Percentiles rank a stretch among this genome's conserved stretches.
Evolutionary conservation across 2,888 invertebrate species (phyloP).

Genomic region (Agrotis exclamationis): DNA sequence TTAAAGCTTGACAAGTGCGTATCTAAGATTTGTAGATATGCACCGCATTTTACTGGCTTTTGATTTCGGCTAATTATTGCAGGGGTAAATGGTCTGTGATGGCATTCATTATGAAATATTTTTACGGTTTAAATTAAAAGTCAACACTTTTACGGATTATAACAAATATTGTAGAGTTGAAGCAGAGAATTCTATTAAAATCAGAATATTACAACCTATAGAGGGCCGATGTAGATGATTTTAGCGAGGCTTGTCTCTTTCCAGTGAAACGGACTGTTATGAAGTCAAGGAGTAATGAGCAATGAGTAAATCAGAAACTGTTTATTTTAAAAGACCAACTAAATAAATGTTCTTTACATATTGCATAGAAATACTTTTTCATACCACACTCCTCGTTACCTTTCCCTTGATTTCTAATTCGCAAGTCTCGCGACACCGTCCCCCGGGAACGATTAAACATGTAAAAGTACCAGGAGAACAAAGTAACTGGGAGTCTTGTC

Average conservation of each 20-base stretch:
- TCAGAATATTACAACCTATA: neutral
- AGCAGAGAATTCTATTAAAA: neutral
- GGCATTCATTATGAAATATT: conserved; percentile 8
- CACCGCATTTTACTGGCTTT: conserved; percentile 64
- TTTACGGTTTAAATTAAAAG: conserved; percentile 1
- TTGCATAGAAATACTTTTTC: neutral
- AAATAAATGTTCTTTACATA: no score
- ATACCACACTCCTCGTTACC: conserved; percentile 36
- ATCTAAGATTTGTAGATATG: conserved; percentile 75
- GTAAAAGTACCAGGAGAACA: conserved; percentile 89
- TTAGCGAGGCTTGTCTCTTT: no score
- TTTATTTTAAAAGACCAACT: no score
- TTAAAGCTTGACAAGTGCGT: conserved; percentile 77
- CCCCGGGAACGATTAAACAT: conserved; percentile 88
- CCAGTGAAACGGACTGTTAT: no score
- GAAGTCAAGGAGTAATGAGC: no score
- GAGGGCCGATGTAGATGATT: neutral
- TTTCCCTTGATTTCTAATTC: conserved; percentile 66
- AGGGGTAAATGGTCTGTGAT: conserved; percentile 67
- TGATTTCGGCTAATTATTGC: conserved; percentile 78
- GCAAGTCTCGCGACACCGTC: conserved; percentile 68
- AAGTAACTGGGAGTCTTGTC: conserved; percentile 83
- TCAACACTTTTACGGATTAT: neutral
- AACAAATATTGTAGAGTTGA: neutral
- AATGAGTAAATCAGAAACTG: no score